Evolutionary conservation across 2,113 vertebrate genomes (phyloP).

Genomic region (Phainopepla nitens): DNA sequence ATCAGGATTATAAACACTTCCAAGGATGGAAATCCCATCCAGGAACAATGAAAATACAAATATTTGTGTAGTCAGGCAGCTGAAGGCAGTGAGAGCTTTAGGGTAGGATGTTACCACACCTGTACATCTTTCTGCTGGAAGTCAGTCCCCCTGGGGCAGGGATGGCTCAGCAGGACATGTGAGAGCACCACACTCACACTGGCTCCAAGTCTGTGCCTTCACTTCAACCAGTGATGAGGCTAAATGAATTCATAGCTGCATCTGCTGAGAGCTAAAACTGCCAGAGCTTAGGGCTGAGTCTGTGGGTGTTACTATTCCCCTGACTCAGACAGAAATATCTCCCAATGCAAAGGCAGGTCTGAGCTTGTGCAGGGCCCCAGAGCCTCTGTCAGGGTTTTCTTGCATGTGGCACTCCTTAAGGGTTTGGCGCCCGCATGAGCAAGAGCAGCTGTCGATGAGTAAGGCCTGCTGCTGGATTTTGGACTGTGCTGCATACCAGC

Average conservation of each 20-base stretch:
- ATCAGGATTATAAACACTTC: background rate
- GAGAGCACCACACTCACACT: background rate
- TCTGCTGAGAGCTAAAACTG: constrained; percentile 47
- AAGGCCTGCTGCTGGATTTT: constrained; percentile 9
- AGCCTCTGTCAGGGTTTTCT: background rate
- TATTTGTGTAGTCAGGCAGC: background rate
- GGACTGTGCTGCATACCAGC: background rate
- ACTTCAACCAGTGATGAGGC: background rate
- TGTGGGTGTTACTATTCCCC: constrained; percentile 47
- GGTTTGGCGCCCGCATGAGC: background rate
- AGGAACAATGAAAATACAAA: background rate
- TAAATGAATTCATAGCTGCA: constrained; percentile 23
- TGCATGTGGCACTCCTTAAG: background rate
- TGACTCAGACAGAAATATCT: constrained; percentile 55
- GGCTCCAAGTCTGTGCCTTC: background rate
- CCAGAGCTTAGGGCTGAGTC: constrained; percentile 22
- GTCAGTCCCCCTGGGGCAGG: background rate
- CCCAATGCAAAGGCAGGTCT: background rate
- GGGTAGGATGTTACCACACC: background rate
- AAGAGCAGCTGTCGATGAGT: background rate
- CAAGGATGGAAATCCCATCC: background rate
- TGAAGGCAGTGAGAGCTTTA: background rate
- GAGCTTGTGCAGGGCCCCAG: background rate
- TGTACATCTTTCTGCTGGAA: background rate
- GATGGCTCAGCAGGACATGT: background rate